Base-by-base conservation (phyloP, 2,888 invertebrate species). In the Myathropa florea region DNA sequence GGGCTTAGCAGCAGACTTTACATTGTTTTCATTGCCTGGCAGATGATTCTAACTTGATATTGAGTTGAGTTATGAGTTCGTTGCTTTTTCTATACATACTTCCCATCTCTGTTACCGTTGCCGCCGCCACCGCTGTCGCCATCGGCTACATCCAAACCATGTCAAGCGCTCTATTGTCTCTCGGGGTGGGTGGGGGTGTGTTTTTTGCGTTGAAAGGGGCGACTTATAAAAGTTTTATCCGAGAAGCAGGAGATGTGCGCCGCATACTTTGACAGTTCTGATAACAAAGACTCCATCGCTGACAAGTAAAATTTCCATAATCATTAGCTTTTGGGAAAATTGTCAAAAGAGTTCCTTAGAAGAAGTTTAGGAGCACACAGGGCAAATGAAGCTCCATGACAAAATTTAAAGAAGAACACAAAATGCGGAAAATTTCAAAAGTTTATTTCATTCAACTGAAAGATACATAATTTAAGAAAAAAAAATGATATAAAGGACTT, bases 1-100 rank as follows among this genome's bases (percentile, higher is more conserved):
- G 14, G 24, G 23, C 23, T 14, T 14, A 57, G 39, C 36, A 23
- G 26, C 53, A 63, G 68, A 63, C 64, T 64, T 46, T 10, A 79
- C 78, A 71, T 64, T 79, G 63, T 79, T 64, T 79, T 64, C 78
- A 71, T 46, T 59, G 30, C 57, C 70, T 30, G 33, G n/a, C 57
- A 78, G 70, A 59, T 71, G 71, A 79, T 79, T 64, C 39, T 55
- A 46, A 71, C 64, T 64, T 79, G 70, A 76, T 67, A 76, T 57
- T 61, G 64, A 68, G 68, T 68, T 53, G 61, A 60, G 36, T 36
- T 70, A 36, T 70, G 59, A 59, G 39, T 60, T 59, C n/a, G 59
- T 39, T 36, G 14, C 60, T 75, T 36, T 39, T 23, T 39, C 55
- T 23, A 7, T 28, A 14, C 12, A 33, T 33, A 12, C 10, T 33